phyloP scores from a whole-genome alignment of 2,113 vertebrate genomes.

The Brachyhypopomus gauderio region DNA sequence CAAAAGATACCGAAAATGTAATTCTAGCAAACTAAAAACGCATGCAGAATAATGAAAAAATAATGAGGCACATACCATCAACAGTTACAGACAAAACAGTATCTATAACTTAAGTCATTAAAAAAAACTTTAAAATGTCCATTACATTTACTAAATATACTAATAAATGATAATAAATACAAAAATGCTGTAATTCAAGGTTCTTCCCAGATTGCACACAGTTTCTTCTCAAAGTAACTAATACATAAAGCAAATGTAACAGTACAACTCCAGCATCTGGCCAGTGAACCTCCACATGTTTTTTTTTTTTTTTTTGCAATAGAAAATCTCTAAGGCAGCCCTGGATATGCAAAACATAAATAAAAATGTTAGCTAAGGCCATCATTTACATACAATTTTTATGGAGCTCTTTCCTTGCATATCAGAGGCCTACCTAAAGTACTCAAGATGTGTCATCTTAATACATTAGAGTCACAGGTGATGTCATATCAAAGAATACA shows the following conservation, averaged over 20 bases:
- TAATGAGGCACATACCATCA: not conserved
- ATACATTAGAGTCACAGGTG: not conserved
- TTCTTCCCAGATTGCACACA: conserved; percentile 16
- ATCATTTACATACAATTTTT: not conserved
- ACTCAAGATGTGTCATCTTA: not conserved
- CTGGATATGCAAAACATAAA: not conserved
- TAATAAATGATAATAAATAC: conserved; percentile 20
- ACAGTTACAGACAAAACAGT: not conserved
- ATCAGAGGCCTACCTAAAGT: not conserved
- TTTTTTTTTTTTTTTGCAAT: too few species aligned
- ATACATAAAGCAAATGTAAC: not conserved
- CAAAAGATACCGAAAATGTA: too few species aligned
- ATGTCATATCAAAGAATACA: conserved; percentile 10
- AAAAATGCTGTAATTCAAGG: conserved; percentile 1
- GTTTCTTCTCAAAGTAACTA: not conserved
- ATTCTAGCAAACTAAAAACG: not conserved
- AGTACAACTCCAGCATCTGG: not conserved
- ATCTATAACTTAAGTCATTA: not conserved
- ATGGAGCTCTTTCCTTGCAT: not conserved
- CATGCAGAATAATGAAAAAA: not conserved
- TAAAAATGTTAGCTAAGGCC: not conserved
- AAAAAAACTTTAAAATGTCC: not conserved
- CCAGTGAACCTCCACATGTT: not conserved
- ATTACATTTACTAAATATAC: not conserved
- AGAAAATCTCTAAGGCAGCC: not conserved